Evolutionary conservation across 2,113 vertebrate species (phyloP).

Genomic region (Kryptolebias marmoratus): DNA sequence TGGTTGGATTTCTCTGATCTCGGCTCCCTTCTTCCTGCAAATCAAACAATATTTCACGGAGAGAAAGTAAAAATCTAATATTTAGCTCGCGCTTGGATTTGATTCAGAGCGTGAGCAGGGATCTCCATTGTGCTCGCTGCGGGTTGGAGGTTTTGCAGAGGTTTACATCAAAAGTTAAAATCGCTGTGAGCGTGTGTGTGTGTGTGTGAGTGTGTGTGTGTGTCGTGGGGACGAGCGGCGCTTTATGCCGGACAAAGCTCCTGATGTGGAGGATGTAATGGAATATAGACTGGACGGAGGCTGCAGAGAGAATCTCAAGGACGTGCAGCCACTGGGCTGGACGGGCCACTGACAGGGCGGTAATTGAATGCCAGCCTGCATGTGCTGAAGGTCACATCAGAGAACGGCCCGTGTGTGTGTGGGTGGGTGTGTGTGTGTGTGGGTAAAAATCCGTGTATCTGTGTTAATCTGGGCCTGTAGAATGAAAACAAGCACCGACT

Average conservation of each 20-base stretch:
- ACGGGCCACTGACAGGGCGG: slow-evolving; percentile 73
- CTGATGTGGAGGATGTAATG: slow-evolving; percentile 66
- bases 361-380: slow-evolving; percentile 78
- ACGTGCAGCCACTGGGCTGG: slow-evolving; percentile 68
- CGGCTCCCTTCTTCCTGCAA: slow-evolving; percentile 5
- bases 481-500: slow-evolving; percentile 3
- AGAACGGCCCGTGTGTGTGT: slow-evolving; percentile 38
- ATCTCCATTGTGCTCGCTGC: slow-evolving; percentile 27
- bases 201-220: slow-evolving; percentile 1
- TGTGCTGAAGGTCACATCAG: slow-evolving; percentile 78
- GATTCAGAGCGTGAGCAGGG: slow-evolving; percentile 21
- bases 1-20: slow-evolving; percentile 1
- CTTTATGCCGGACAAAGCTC: slow-evolving; percentile 41
- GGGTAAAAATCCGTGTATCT: not conserved
- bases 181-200: not conserved
- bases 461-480: slow-evolving; percentile 11
- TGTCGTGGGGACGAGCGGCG: slow-evolving; percentile 25
- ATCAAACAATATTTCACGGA: slow-evolving; percentile 24
- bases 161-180: slow-evolving; percentile 25
- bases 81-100: slow-evolving; percentile 14
- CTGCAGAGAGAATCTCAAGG: slow-evolving; percentile 69
- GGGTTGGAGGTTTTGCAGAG: slow-evolving; percentile 25
- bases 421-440: slow-evolving; percentile 8
- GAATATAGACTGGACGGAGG: slow-evolving; percentile 67
- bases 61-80: slow-evolving; percentile 43